A percentile compares a stretch with the other conserved stretches of the same genome.
phyloP scores from a whole-genome alignment of 2,113 vertebrate genomes.

The Tonatia bakeri region DNA sequence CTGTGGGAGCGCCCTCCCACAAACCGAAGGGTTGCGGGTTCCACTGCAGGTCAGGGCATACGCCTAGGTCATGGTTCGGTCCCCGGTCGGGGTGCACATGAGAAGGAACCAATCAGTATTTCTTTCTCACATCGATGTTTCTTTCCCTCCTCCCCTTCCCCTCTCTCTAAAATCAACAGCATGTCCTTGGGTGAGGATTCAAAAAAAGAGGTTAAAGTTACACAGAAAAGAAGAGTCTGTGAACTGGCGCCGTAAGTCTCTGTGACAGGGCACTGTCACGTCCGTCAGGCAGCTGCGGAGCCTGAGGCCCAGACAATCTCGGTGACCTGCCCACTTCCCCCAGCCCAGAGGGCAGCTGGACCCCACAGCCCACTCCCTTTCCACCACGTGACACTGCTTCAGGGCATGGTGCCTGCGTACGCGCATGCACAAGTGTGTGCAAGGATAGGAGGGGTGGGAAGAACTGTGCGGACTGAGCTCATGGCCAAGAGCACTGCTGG shows the following conservation, averaged over 20 bases:
- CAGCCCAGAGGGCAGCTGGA: neutral
- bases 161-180: no score
- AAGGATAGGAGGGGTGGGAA: neutral
- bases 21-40: no score
- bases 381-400: neutral
- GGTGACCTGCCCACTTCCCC: neutral
- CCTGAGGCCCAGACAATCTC: neutral
- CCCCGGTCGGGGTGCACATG: no score
- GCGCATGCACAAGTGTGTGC: neutral
- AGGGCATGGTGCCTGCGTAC: fast-evolving
- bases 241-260: neutral
- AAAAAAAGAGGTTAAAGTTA: neutral
- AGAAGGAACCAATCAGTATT: no score
- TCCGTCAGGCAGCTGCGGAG: neutral
- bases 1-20: no score
- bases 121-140: no score
- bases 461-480: neutral
- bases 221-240: neutral
- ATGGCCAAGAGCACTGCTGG: neutral
- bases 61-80: no score
- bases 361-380: neutral
- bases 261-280: neutral
- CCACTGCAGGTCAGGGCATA: no score
- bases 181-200: no score
- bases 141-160: no score